phyloP scores from a whole-genome alignment of 2,888 invertebrate species.

The Tetranychus piercei region DNA sequence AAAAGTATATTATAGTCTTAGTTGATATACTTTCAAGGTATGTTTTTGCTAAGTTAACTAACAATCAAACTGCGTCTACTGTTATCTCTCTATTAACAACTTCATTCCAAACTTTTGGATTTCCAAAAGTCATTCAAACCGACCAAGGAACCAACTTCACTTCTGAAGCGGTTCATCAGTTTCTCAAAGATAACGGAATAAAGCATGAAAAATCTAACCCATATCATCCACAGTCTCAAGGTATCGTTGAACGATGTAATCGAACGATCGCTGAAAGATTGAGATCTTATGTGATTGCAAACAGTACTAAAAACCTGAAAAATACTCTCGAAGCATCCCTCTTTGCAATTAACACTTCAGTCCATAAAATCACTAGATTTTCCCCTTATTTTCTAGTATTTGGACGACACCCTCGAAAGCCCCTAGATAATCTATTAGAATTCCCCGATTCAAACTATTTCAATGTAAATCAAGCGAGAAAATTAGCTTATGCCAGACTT shows the following conservation, averaged over 20 bases:
- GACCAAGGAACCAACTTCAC: background rate
- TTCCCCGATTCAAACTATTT: background rate
- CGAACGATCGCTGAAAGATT: background rate
- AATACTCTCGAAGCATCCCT: background rate
- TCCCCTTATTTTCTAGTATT: background rate
- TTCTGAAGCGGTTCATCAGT: background rate
- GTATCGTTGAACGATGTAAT: background rate
- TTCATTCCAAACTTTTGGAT: background rate
- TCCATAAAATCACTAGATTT: background rate
- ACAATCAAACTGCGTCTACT: background rate
- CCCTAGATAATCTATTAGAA: background rate
- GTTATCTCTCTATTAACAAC: background rate
- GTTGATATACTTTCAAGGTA: background rate
- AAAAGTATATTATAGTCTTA: background rate
- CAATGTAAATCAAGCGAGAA: background rate
- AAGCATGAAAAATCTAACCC: background rate
- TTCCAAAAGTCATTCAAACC: background rate
- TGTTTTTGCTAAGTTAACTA: background rate
- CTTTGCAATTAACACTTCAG: background rate
- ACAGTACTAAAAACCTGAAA: background rate
- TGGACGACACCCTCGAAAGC: background rate
- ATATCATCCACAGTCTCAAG: background rate
- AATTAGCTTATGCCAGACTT: background rate
- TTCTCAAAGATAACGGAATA: background rate
- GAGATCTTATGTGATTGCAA: background rate